A percentile compares a stretch with the other conserved stretches of the same genome.
Evolutionary conservation across 2,888 invertebrate species (phyloP).

Genomic region (Brenthis hecate): DNA sequence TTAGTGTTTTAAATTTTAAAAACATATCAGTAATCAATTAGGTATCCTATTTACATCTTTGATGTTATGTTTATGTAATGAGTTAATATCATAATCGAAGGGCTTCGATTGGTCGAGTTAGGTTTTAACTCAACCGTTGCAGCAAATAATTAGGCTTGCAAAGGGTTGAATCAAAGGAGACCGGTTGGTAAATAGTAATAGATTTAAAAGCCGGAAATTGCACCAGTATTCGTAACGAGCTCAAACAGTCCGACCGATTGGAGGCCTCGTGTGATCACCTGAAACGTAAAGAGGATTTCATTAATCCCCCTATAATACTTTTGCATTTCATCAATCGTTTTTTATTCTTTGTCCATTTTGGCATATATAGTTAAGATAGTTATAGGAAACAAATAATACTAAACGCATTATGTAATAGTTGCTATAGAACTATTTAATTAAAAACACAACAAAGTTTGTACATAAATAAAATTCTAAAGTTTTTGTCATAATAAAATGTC

Average conservation of each 20-base stretch:
- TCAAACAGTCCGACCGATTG: slow-evolving; percentile 44
- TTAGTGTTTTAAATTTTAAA: too few species aligned
- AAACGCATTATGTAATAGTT: too few species aligned
- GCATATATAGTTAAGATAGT: background rate
- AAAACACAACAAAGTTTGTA: too few species aligned
- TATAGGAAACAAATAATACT: too few species aligned
- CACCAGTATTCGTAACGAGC: slow-evolving; percentile 42
- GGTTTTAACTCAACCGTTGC: background rate
- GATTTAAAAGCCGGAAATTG: slow-evolving; percentile 44
- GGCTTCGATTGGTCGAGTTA: too few species aligned
- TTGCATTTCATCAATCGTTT: slow-evolving; percentile 9
- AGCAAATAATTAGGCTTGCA: slow-evolving; percentile 31
- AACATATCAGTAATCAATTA: too few species aligned
- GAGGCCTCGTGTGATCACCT: slow-evolving; percentile 41
- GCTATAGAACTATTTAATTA: too few species aligned
- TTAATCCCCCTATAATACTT: slow-evolving; percentile 38
- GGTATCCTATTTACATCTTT: too few species aligned
- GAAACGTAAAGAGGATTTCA: slow-evolving; percentile 45
- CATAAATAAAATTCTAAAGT: too few species aligned
- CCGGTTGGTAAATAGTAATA: slow-evolving; percentile 42
- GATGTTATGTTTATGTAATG: too few species aligned
- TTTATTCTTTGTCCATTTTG: slow-evolving; percentile 6
- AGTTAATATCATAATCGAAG: too few species aligned
- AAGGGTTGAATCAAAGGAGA: slow-evolving; percentile 32
- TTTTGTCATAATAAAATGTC: background rate